These are phyloP conservation scores for Atherinomorus stipes DNA, from an alignment of 2,113 vertebrate species.

Conservation along the genomic window DNA sequence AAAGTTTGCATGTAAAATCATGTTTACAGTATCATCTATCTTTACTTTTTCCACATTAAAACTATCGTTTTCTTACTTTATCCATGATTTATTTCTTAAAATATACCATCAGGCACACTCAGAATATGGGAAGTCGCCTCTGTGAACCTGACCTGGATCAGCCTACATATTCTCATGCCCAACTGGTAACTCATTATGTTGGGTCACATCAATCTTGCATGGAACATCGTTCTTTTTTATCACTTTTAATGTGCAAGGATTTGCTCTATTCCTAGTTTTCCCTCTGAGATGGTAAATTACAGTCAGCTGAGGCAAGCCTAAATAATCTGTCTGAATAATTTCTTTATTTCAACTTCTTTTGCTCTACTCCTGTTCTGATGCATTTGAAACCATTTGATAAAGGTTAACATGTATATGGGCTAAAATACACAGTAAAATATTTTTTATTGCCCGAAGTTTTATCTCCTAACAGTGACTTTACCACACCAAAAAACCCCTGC, in stretches of 20 bases:
- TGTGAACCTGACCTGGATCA: neutral
- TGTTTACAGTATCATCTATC: neutral
- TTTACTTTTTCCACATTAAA: neutral
- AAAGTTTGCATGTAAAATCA: too few relatives aligned
- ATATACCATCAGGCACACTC: too few relatives aligned
- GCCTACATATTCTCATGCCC: neutral
- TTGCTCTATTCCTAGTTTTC: neutral
- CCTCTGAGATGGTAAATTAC: neutral
- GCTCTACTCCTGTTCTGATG: too few relatives aligned
- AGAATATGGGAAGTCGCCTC: too few relatives aligned
- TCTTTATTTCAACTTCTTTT: neutral
- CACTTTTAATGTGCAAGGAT: neutral
- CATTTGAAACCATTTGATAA: too few relatives aligned
- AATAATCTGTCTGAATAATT: conserved; percentile 28
- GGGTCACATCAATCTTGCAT: neutral
- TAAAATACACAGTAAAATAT: too few relatives aligned
- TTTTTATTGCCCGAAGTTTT: too few relatives aligned
- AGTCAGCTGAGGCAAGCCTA: neutral
- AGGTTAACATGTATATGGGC: too few relatives aligned
- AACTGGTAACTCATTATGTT: neutral
- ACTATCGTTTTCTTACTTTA: too few relatives aligned
- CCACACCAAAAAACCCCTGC: too few relatives aligned
- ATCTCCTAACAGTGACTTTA: too few relatives aligned
- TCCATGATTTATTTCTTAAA: too few relatives aligned
- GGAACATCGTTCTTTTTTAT: neutral